Base-by-base conservation (phyloP, 2,113 vertebrate genomes). In the Dasyornis broadbenti region DNA sequence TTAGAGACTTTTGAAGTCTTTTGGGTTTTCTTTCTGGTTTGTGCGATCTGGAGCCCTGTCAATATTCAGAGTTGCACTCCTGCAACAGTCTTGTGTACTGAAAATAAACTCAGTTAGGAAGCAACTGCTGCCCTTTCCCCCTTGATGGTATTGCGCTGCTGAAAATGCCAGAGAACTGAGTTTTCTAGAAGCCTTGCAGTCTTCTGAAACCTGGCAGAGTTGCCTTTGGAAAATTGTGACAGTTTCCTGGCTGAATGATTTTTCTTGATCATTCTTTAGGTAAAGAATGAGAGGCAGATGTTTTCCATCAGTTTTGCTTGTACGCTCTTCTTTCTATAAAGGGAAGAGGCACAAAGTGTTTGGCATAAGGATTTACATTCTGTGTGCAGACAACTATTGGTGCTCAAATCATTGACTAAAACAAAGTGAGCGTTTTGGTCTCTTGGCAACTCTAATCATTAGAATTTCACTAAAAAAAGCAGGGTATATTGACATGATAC, bases 201-300 rank as follows among this genome's bases (percentile, higher is more conserved):
- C 50, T 77, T 90, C 68, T 57, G 59, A 50, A 93, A 82, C 61
- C 68, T 95, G 86, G 54, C 63, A 73, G 76, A 63, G 50, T 24
- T 59, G 65, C 17, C 47, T 66, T 50, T 5, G 82, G 82, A 92
- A 95, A 94, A 77, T 6, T 33, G 28, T 63, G 88, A 80, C 8
- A 0, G 21, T 89, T 95, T 92, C 68, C 76, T 93, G 90, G 54
- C 56, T 63, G 35, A 53, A 35, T 53, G 42, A 19, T 83, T 80
- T 90, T 69, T 73, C 28, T 80, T 77, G 86, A 96, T 94, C 54
- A 57, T 60, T 20, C 71, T 96, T 86, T 70, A 92, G 85, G 88
- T 94, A 93, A 93, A 86, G 75, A 39, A 79, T 68, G 24, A 9
- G 30, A 85, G 39, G 52, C 81, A 75, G n/a, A 53, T 92, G 69